Conservation (phyloP, 2,888 invertebrate genomes). For the Meghimatium bilineatum region DNA sequence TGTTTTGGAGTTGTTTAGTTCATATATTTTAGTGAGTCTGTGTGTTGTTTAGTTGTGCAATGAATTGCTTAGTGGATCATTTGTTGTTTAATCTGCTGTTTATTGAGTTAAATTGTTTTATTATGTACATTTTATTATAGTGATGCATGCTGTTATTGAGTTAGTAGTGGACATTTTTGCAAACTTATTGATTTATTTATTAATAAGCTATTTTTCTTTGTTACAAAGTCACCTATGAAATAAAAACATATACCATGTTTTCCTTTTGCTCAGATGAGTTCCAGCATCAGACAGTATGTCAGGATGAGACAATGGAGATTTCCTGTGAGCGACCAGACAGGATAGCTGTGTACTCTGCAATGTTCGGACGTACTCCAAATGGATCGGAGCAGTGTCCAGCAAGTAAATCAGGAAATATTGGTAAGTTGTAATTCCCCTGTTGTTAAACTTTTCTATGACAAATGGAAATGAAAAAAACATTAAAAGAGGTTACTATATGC, state of each 20-base stretch:
- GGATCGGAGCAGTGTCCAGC: conserved; percentile 78
- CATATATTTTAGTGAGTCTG: too few relatives aligned
- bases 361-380: conserved; percentile 91
- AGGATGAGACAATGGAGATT: conserved; percentile 91
- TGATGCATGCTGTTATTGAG: too few relatives aligned
- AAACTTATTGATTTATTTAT: too few relatives aligned
- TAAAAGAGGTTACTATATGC: too few relatives aligned
- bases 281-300: conserved; percentile 93
- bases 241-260: neutral
- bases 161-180: too few relatives aligned
- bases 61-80: too few relatives aligned
- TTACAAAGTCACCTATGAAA: neutral
- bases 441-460: neutral
- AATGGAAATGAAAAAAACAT: neutral
- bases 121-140: too few relatives aligned
- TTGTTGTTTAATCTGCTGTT: too few relatives aligned
- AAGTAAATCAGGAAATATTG: conserved; percentile 51
- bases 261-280: conserved; percentile 86
- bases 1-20: too few relatives aligned
- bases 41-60: too few relatives aligned
- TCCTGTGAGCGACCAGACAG: conserved; percentile 88
- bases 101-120: too few relatives aligned
- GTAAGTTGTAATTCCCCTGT: conserved; percentile 36
- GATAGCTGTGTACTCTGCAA: conserved; percentile 94
- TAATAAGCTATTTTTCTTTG: too few relatives aligned